Conservation (phyloP, 1,140 invertebrate species). For the Formica selysi region DNA sequence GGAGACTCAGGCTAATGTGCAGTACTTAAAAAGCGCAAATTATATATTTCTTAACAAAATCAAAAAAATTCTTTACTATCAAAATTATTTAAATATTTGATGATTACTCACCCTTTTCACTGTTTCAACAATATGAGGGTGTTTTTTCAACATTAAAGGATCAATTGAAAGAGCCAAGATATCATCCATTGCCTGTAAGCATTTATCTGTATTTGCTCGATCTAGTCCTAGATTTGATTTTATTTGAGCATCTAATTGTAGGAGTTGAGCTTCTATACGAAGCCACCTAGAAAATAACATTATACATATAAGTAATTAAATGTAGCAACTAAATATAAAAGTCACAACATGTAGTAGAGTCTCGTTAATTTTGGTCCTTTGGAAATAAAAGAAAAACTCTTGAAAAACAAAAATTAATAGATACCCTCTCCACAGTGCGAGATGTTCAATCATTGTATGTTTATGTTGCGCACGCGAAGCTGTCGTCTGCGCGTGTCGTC, state of each 20-base stretch:
- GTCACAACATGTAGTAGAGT: too few relatives aligned
- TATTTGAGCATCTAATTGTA: conserved; percentile 91
- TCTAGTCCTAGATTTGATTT: conserved; percentile 90
- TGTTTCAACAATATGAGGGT: conserved; percentile 93
- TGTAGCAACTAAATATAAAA: not conserved
- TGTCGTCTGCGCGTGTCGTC: too few relatives aligned
- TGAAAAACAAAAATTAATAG: too few relatives aligned
- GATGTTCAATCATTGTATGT: too few relatives aligned
- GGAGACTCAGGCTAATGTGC: too few relatives aligned
- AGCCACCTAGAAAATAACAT: conserved; percentile 86
- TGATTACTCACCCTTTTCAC: conserved; percentile 87
- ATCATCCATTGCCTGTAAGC: conserved; percentile 88
- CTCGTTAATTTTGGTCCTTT: too few relatives aligned
- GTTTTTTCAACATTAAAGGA: conserved; percentile 94
- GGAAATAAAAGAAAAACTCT: too few relatives aligned
- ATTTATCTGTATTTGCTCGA: conserved; percentile 89
- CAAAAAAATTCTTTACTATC: not conserved
- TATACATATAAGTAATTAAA: conserved; percentile 17
- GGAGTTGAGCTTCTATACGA: conserved; percentile 90
- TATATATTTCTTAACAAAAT: not conserved
- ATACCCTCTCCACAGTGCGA: too few relatives aligned
- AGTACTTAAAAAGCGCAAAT: too few relatives aligned
- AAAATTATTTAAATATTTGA: not conserved
- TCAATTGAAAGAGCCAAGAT: conserved; percentile 90
- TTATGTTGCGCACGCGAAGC: too few relatives aligned